A percentile compares a stretch with the other conserved stretches of the same genome.
phyloP scores from a whole-genome alignment of 2,797 vertebrate species.

The Schizopygopsis pylzovi region DNA sequence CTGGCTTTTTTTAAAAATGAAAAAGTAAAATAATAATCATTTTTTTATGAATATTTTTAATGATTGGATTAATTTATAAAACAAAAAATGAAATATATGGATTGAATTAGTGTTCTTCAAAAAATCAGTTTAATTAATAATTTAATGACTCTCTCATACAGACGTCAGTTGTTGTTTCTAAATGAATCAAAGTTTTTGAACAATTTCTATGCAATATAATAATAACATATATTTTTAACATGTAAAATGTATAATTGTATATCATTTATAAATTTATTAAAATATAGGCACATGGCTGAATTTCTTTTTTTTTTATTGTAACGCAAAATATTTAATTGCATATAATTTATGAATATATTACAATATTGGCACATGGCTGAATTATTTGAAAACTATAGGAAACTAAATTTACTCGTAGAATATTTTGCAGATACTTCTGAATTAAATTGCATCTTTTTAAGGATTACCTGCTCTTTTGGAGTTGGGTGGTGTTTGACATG shows the following conservation, averaged over 20 bases:
- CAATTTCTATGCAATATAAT: not conserved
- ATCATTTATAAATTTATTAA: not conserved
- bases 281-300: not conserved
- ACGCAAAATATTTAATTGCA: not conserved
- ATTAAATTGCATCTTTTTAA: not conserved
- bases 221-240: not conserved
- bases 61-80: not conserved
- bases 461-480: constrained; percentile 72
- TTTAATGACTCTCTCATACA: not conserved
- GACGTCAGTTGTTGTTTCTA: not conserved
- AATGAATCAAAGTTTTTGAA: not conserved
- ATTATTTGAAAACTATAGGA: not conserved
- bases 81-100: not conserved
- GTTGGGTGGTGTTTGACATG: constrained; percentile 62
- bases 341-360: not conserved
- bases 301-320: not conserved
- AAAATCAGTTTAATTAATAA: not conserved
- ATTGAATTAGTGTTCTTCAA: not conserved
- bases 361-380: not conserved
- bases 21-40: not conserved
- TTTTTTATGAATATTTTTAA: not conserved
- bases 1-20: constrained; percentile 60
- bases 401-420: no score
- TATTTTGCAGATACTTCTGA: no score
- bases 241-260: no score